phyloP scores from a whole-genome alignment of 2,113 vertebrate genomes.

The Neogobius melanostomus region DNA sequence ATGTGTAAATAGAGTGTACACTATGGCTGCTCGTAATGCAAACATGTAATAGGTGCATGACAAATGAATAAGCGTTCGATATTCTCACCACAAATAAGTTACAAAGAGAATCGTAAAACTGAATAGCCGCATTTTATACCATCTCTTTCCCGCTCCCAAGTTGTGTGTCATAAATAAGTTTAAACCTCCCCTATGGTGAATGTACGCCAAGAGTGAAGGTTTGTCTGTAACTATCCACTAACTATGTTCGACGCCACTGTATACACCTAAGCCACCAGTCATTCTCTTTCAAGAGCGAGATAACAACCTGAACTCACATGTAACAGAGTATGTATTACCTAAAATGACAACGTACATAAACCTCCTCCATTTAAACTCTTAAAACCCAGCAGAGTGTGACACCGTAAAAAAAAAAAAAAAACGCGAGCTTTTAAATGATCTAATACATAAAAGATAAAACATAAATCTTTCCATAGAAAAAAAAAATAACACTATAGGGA shows the following conservation, averaged over 20 bases:
- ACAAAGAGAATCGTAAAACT: no score
- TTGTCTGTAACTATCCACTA: neutral
- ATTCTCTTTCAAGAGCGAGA: neutral
- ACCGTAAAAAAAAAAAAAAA: neutral
- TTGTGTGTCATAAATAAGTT: no score
- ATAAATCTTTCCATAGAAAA: slow-evolving; percentile 48
- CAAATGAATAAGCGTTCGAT: no score
- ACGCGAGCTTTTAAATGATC: slow-evolving; percentile 34
- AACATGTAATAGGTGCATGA: neutral
- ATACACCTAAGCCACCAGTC: neutral
- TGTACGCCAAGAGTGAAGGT: neutral
- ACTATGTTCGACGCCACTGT: neutral
- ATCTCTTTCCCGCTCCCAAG: no score
- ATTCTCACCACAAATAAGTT: no score
- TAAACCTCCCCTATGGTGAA: neutral
- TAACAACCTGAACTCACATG: neutral
- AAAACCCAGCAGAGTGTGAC: slow-evolving; percentile 4
- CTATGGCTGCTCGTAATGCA: neutral
- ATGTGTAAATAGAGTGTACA: slow-evolving; percentile 9
- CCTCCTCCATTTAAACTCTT: neutral
- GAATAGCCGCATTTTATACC: no score
- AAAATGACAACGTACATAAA: neutral
- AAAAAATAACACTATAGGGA: slow-evolving; percentile 10
- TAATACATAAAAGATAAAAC: slow-evolving; percentile 19
- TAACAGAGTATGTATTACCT: neutral